Base-by-base conservation (phyloP, 2,797 vertebrate species). In the Odontamblyopus rebecca region DNA sequence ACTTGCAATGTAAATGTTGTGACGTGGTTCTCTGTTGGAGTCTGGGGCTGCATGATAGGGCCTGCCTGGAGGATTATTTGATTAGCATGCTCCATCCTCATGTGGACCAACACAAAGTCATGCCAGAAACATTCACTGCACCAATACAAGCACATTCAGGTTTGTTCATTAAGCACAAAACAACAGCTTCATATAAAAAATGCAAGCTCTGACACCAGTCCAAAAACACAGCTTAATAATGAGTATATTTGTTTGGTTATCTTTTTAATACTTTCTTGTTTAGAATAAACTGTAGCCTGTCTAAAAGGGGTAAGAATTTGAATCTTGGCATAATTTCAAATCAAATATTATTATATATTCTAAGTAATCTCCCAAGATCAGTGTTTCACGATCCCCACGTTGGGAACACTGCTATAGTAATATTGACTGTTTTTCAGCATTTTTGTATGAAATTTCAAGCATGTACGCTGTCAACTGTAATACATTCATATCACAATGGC, bases 1-100 rank as follows among this genome's bases (percentile, higher is more conserved):
- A 84, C 77, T 87, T 86, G 64, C 88, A 89, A 92, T 93, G 90
- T 91, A 88, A 90, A 92, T 93, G 90, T 85, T 80, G 88, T 78
- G 74, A 89, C 70, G 68, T 81, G 89, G 81, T 88, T 91, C 87
- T 86, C 89, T 88, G 85, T 78, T 84, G 78, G 84, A 88, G 91
- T 92, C 91, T 94, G 92, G 85, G 82, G 86, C 86, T 77, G 89
- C 86, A 88, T 91, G 91, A 93, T 92, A 93, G 86, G 89, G 90
- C 90, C 88, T 89, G 84, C 89, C 92, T 93, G 78, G 86, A 85
- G 90, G 91, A 91, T 90, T 91, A 90, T 92, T 93, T 93, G 89
- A 93, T 93, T 93, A 92, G 88, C 85, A 90, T 92, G 91, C 89
- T 91, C 91, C 84, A 85, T 87, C 86, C 88, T 91, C 68, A 75